These are phyloP conservation scores for Electrophaes corylata DNA, from an alignment of 2,888 invertebrate species.

Conservation along the genomic window DNA sequence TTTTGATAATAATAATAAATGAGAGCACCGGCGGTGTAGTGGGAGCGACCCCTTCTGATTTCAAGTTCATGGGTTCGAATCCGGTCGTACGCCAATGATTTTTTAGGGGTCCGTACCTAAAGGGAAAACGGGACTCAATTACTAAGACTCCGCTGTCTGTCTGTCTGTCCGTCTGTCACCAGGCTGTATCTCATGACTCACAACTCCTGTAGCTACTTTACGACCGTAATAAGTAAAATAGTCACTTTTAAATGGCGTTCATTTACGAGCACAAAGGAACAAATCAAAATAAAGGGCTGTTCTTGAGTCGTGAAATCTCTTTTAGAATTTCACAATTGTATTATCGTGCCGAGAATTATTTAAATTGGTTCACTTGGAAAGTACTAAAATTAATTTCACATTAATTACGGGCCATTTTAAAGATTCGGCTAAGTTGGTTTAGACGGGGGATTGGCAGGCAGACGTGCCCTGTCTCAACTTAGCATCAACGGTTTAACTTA, in stretches of 20 bases:
- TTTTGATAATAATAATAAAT: too few relatives aligned
- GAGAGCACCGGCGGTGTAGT: too few relatives aligned
- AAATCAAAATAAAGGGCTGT: constrained; percentile 68
- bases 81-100: too few relatives aligned
- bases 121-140: too few relatives aligned
- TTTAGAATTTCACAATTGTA: constrained; percentile 41
- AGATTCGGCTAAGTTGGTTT: constrained; percentile 27
- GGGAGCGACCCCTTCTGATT: too few relatives aligned
- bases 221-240: constrained; percentile 52
- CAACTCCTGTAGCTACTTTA: neutral
- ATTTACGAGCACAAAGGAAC: constrained; percentile 66
- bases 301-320: constrained; percentile 52
- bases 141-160: too few relatives aligned
- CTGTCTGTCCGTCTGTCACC: too few relatives aligned
- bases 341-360: constrained; percentile 33
- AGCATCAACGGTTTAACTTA: constrained; percentile 1
- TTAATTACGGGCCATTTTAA: constrained; percentile 32
- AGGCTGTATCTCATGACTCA: too few relatives aligned
- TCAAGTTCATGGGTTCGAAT: too few relatives aligned
- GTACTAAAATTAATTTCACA: constrained; percentile 37
- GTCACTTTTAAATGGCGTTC: constrained; percentile 64
- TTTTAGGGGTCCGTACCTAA: too few relatives aligned
- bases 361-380: constrained; percentile 36
- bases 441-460: constrained; percentile 26
- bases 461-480: constrained; percentile 20